Evolutionary conservation across 2,113 vertebrate species (phyloP).

Genomic region (Anarrhichthys ocellatus): DNA sequence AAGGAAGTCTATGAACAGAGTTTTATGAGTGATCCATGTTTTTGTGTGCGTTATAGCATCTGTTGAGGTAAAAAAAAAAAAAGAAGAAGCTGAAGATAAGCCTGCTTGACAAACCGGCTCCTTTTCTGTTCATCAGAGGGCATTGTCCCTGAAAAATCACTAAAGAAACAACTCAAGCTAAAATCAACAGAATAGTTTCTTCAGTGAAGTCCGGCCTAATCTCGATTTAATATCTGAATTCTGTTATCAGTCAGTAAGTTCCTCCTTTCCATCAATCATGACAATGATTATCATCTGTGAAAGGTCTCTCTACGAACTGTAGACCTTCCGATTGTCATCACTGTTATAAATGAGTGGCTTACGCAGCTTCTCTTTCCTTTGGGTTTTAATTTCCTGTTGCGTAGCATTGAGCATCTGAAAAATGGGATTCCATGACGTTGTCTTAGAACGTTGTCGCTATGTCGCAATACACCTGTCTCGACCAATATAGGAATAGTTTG

Average conservation of each 20-base stretch:
- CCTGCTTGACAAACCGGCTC: background rate
- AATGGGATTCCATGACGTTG: constrained; percentile 43
- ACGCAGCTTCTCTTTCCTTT: constrained; percentile 35
- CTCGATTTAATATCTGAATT: background rate
- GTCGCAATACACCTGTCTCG: constrained; percentile 8
- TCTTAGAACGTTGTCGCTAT: constrained; percentile 33
- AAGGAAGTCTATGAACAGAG: too few relatives aligned
- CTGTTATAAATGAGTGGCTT: constrained; percentile 48
- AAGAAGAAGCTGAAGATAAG: background rate
- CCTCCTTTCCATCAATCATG: constrained; percentile 61
- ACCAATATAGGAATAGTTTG: constrained; percentile 3
- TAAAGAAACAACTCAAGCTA: background rate
- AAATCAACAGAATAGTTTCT: constrained; percentile 12
- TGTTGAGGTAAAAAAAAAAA: background rate
- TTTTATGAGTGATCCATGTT: background rate
- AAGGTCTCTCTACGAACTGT: constrained; percentile 46
- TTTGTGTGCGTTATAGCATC: background rate
- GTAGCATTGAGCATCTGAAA: constrained; percentile 49
- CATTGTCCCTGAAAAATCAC: background rate
- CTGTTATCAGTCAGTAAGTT: constrained; percentile 45
- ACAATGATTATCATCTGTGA: constrained; percentile 45
- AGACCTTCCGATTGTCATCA: constrained; percentile 64
- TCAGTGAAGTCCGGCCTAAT: background rate
- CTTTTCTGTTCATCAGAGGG: background rate
- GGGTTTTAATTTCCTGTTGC: constrained; percentile 83